Evolutionary conservation across 2,797 vertebrate species (phyloP).

Genomic region (Melanotaenia boesemani): DNA sequence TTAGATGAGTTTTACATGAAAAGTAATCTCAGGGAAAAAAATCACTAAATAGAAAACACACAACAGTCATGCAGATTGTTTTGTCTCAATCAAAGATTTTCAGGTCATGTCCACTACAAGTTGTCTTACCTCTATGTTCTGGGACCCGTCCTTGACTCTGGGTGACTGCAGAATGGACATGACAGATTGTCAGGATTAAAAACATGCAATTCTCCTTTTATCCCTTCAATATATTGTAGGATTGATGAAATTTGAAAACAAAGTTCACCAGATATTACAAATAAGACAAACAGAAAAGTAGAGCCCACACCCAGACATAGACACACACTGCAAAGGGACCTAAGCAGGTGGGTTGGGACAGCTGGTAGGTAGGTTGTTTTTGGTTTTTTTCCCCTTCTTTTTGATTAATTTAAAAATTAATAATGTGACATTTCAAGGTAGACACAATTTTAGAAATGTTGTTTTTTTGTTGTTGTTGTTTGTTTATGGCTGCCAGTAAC

Average conservation of each 20-base stretch:
- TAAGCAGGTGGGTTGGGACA: neutral
- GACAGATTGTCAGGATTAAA: constrained; percentile 81
- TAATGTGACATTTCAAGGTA: neutral
- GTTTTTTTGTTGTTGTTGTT: neutral
- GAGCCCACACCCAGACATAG: constrained; percentile 55
- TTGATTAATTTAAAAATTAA: neutral
- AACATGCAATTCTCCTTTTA: constrained; percentile 68
- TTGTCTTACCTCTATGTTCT: constrained; percentile 91
- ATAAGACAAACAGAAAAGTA: constrained; percentile 41
- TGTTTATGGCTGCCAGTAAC: neutral
- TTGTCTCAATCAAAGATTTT: constrained; percentile 53
- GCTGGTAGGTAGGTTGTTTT: neutral
- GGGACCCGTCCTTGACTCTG: constrained; percentile 92
- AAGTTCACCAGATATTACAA: constrained; percentile 41
- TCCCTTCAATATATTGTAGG: constrained; percentile 39
- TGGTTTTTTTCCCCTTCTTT: neutral
- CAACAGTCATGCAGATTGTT: constrained; percentile 71
- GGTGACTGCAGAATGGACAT: constrained; percentile 90
- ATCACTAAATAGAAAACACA: constrained; percentile 25
- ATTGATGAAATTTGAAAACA: constrained; percentile 61
- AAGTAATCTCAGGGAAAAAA: neutral
- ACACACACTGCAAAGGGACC: constrained; percentile 31
- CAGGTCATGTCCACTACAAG: constrained; percentile 72
- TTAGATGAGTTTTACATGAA: neutral
- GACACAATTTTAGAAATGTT: neutral